phyloP scores from a whole-genome alignment of 1,140 invertebrate genomes.

The Triops cancriformis region DNA sequence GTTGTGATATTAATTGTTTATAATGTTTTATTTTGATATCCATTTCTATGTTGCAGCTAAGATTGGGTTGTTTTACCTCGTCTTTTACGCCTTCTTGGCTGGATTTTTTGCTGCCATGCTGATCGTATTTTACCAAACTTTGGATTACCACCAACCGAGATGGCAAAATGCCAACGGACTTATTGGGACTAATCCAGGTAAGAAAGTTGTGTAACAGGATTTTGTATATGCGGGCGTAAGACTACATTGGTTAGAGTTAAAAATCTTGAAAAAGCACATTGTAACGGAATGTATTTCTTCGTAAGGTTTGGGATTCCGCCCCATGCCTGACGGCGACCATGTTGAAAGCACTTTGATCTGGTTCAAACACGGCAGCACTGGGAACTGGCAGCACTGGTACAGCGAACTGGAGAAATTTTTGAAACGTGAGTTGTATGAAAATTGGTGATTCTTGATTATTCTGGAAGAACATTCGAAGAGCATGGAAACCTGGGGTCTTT shows the following conservation, averaged over 20 bases:
- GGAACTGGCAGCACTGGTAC: constrained; percentile 71
- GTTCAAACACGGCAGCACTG: constrained; percentile 70
- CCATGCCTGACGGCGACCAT: constrained; percentile 77
- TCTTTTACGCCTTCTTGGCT: constrained; percentile 80
- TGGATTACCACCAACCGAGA: constrained; percentile 74
- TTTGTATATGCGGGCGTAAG: not conserved
- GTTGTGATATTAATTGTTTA: not conserved
- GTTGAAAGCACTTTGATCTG: constrained; percentile 89
- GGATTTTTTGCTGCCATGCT: constrained; percentile 86
- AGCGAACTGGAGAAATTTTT: constrained; percentile 61
- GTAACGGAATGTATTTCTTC: not conserved
- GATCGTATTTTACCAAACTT: constrained; percentile 84
- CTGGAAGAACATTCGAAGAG: not conserved
- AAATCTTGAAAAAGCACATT: not conserved
- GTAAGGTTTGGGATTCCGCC: constrained; percentile 79
- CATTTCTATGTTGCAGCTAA: constrained; percentile 61
- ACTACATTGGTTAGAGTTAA: not conserved
- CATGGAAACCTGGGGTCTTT: not conserved
- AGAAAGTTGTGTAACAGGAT: constrained; percentile 29
- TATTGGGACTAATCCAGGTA: constrained; percentile 86
- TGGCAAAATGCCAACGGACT: constrained; percentile 73
- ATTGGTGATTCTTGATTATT: not conserved
- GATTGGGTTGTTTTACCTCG: constrained; percentile 86
- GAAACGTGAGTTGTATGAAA: constrained; percentile 51
- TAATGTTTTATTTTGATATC: constrained; percentile 14